A percentile compares a stretch with the other conserved stretches of the same genome.
These are phyloP conservation scores for Pangasius macronema DNA, from an alignment of 2,797 vertebrate species.

Conservation along the genomic window DNA sequence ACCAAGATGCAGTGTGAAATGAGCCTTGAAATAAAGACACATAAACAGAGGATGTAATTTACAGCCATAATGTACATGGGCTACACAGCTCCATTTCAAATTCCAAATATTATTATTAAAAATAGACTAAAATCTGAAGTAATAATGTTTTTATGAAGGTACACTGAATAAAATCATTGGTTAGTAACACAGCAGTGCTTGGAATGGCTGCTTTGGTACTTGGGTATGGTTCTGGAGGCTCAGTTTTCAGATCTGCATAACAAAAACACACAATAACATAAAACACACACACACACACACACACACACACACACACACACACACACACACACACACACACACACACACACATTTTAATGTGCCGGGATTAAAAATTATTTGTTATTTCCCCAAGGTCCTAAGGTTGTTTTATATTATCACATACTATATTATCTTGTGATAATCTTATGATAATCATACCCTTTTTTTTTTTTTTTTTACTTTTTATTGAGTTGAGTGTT, in stretches of 20 bases:
- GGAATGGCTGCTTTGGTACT: background rate
- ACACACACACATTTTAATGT: too few species aligned
- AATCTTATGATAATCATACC: too few species aligned
- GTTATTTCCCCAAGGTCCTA: too few species aligned
- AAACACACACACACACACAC: too few species aligned
- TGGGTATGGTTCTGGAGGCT: background rate
- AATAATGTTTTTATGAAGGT: background rate
- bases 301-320: too few species aligned
- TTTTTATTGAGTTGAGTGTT: too few species aligned
- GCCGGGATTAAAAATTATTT: too few species aligned
- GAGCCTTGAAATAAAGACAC: background rate
- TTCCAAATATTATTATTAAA: constrained; percentile 1
- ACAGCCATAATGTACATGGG: background rate
- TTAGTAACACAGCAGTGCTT: background rate
- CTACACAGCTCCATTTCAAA: background rate
- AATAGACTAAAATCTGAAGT: background rate
- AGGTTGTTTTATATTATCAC: too few species aligned
- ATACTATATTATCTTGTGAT: too few species aligned
- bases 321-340: too few species aligned
- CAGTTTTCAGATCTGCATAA: background rate
- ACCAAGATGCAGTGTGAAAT: background rate
- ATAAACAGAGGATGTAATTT: background rate
- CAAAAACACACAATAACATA: background rate
- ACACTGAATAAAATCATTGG: background rate
- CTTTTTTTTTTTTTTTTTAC: too few species aligned